Base-by-base conservation (phyloP, 2,797 vertebrate genomes). In the Lepus townsendii region DNA sequence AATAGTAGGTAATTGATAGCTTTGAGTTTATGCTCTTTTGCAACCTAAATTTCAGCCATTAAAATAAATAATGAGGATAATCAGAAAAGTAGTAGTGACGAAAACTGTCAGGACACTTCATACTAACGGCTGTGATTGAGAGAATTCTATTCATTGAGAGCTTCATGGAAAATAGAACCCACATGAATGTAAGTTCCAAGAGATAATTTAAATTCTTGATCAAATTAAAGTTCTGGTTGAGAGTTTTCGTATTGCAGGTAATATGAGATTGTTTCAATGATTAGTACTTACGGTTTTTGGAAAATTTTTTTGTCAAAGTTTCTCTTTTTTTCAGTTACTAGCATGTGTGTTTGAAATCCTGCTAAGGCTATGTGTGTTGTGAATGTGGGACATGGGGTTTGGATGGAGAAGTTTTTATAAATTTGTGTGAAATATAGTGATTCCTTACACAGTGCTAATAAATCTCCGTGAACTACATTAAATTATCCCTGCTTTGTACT, bases 101-200 rank as follows among this genome's bases (percentile, higher is more conserved):
- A 83, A 96, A 75, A 83, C n/a, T 60, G 0, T 17, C 24, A 73
- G 83, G 35, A 32, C 5, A 89, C 63, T 85, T 85, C 62, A 68
- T 38, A 73, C 32, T 65, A 42, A 92, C 2, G 8, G 4, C 17
- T 85, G 47, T 35, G 22, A 35, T 32, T 83, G 24, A 84, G 5
- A 52, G 8, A 96, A 94, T 85, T 82, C 12, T 94, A 35, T 13
- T 83, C 35, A 50, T 57, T 86, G 47, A 72, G 62, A 88, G 2
- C 17, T 93, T 7, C 62, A 27, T 54, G 27, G n/a, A 87, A 92
- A 85, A 86, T 24, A 76, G 16, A 92, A 47, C 7, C 24, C 22
- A 88, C 54, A 14, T 82, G 52, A 78, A 93, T 77, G 7, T 50
- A 93, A 88, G 26, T 12, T 1, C 11, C 3, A 83, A 88, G n/a